Evolutionary conservation across 2,888 invertebrate genomes (phyloP), one percentile per base, ranked within the genome.

Genomic region (Peribatodes rhomboidaria): DNA sequence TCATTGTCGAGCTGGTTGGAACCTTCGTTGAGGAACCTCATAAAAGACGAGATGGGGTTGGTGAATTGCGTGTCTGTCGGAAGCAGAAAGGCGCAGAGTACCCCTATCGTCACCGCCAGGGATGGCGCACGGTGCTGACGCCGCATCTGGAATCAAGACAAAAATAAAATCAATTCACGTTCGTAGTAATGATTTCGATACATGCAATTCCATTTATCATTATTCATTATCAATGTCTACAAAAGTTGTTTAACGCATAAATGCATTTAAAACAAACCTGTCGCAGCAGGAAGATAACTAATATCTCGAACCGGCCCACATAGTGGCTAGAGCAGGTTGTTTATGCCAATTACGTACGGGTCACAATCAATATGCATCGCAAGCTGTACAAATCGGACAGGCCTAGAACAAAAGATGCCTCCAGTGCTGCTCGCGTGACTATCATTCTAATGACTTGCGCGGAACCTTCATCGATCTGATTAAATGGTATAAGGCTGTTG

Each of bases 1-100:
- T 95, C 95, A 9, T 82, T 82, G 61, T 88, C 86, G 9, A 89
- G 83, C 69, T 95, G 94, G 7, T 81, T 75, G 22, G 92, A 84
- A 33, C 95, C 95, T 70, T 95, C 94, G 33, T 85, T 77, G 13
- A 95, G 71, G 67, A 95, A 94, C 54, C 92, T 92, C 72, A 94
- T 74, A 2, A 95, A 69, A 0, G 95, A 94, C n/a, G 91, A 79
- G 20, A 95, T 67, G 0, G 91, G 89, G 72, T 87, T 83, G n/a
- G 74, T 39, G 58, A 76, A 52, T 68, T 92, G 92, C 41, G 88
- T 82, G 55, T 81, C 70, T 20, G 82, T 83, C 52, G 81, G 79
- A 11, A 81, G 76, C 50, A 88, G 69, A n/a, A 81, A 68, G 35
- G 78, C 66, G 61, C 82, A 77, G 18, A 89, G 74, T 46, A 86